phyloP scores from a whole-genome alignment of 2,888 invertebrate species.

The Drosophila dives region DNA sequence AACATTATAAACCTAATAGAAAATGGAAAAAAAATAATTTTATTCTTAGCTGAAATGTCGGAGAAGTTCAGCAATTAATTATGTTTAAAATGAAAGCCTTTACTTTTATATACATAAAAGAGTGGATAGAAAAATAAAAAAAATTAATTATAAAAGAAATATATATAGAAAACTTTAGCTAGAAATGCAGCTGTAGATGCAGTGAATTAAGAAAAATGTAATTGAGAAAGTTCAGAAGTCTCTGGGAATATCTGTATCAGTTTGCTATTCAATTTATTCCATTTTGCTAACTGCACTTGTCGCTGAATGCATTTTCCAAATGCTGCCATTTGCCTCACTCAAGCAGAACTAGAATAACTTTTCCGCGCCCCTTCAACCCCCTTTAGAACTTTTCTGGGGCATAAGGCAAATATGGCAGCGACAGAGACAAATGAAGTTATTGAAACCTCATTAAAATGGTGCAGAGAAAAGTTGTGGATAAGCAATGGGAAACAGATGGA shows the following conservation, averaged over 20 bases:
- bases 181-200: not conserved
- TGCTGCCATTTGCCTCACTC: slow-evolving; percentile 37
- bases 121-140: not conserved
- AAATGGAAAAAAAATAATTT: not conserved
- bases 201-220: not conserved
- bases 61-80: not conserved
- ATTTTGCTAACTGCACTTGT: slow-evolving; percentile 12
- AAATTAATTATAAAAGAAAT: not conserved
- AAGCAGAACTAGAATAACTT: slow-evolving; percentile 41
- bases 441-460: slow-evolving; percentile 76
- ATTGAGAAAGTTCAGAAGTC: not conserved
- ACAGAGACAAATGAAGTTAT: slow-evolving; percentile 80
- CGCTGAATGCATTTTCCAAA: slow-evolving; percentile 33
- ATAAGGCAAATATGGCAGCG: slow-evolving; percentile 61
- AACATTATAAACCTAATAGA: not conserved
- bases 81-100: not conserved
- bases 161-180: no score
- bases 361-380: not conserved
- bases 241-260: not conserved
- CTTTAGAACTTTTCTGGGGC: slow-evolving; percentile 32
- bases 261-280: slow-evolving; percentile 14
- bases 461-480: slow-evolving; percentile 47
- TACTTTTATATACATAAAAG: not conserved
- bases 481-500: slow-evolving; percentile 46
- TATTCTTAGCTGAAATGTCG: not conserved